These are phyloP conservation scores for Oxystoma pomonae DNA, from an alignment of 2,888 invertebrate genomes.

Conservation along the genomic window DNA sequence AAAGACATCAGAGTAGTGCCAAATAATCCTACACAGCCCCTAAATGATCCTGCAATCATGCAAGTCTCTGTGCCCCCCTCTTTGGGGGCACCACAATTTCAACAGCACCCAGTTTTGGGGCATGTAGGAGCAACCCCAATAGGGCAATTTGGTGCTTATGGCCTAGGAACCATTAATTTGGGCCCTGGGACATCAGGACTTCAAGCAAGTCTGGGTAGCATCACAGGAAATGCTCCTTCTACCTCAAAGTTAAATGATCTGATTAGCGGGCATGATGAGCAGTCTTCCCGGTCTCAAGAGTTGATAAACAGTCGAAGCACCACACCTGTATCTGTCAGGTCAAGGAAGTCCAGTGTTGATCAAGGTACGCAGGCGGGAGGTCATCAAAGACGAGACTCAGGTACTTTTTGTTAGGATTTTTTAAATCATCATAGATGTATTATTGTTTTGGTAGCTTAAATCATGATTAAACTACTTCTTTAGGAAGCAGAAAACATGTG, in stretches of 20 bases:
- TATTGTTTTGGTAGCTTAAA: neutral
- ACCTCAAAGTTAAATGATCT: slow-evolving; percentile 62
- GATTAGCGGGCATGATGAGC: slow-evolving; percentile 35
- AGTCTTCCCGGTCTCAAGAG: slow-evolving; percentile 26
- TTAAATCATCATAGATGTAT: neutral
- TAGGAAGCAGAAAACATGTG: slow-evolving; percentile 42
- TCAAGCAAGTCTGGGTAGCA: slow-evolving; percentile 12
- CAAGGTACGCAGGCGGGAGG: slow-evolving; percentile 70
- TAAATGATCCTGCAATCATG: slow-evolving; percentile 97
- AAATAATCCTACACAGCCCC: slow-evolving; percentile 70
- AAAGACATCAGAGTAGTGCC: slow-evolving; percentile 97
- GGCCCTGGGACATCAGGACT: slow-evolving; percentile 34
- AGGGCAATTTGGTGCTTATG: slow-evolving; percentile 48
- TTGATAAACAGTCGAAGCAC: slow-evolving; percentile 62
- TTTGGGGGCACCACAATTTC: slow-evolving; percentile 59
- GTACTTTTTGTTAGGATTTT: neutral
- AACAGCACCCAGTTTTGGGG: slow-evolving; percentile 69
- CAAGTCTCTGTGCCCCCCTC: slow-evolving; percentile 77
- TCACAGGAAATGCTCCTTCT: slow-evolving; percentile 6
- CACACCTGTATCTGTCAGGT: slow-evolving; percentile 69
- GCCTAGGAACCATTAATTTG: slow-evolving; percentile 41
- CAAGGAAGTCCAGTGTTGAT: slow-evolving; percentile 80
- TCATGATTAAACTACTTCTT: neutral
- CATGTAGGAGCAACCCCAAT: slow-evolving; percentile 46
- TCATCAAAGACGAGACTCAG: slow-evolving; percentile 40